These are phyloP conservation scores for Drosophila aldrichi DNA, from an alignment of 2,888 invertebrate genomes.

Conservation along the genomic window DNA sequence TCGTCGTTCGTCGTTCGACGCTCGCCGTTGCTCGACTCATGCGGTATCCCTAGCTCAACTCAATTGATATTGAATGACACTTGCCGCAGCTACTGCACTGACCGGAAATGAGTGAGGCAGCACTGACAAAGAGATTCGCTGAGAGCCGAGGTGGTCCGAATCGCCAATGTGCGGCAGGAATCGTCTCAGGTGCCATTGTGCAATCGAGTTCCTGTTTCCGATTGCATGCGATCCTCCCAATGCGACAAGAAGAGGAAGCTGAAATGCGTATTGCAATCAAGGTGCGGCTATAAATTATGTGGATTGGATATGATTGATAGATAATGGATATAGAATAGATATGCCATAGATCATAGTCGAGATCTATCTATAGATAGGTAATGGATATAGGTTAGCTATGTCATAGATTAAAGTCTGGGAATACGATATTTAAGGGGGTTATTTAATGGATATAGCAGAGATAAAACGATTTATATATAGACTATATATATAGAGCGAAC, in stretches of 20 bases:
- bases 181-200: slow-evolving; percentile 10
- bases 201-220: slow-evolving; percentile 30
- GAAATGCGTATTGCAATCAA: not conserved
- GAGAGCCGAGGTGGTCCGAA: slow-evolving; percentile 16
- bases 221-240: not conserved
- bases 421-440: too few relatives aligned
- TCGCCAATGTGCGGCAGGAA: too few relatives aligned
- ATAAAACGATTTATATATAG: not conserved
- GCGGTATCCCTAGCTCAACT: slow-evolving; percentile 12
- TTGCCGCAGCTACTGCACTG: slow-evolving; percentile 10
- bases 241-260: not conserved
- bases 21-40: not conserved
- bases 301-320: not conserved
- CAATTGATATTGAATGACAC: slow-evolving; percentile 9
- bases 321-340: not conserved
- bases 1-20: not conserved
- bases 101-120: slow-evolving; percentile 14
- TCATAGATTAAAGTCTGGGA: too few relatives aligned
- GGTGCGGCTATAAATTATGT: not conserved
- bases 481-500: slow-evolving; percentile 19
- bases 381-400: too few relatives aligned
- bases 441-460: too few relatives aligned
- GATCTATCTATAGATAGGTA: too few relatives aligned
- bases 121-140: too few relatives aligned
- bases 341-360: too few relatives aligned